Base-by-base conservation (phyloP, 2,888 invertebrate species). In the Cosmorhoe ocellata region DNA sequence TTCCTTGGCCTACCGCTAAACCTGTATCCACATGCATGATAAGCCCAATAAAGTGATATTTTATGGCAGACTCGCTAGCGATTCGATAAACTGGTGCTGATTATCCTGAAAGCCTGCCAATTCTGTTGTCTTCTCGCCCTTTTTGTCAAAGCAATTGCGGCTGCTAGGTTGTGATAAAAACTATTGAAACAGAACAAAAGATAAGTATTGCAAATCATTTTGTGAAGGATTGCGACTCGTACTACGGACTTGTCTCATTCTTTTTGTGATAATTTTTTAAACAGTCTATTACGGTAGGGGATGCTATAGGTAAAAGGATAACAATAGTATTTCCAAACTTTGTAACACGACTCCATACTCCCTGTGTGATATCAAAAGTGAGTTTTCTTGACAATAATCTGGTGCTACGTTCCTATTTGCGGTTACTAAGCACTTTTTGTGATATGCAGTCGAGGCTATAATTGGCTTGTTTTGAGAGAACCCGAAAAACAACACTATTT, bases 381-480 rank as follows among this genome's bases (percentile, higher is more conserved):
- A 18, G 18, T 18, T 2, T 18, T 18, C 4, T 18, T 18, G 2
- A 18, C 4, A 18, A 18, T 18, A 18, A 18, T 3, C 10, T 32
- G 9, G 32, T 13, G 26, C 13, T 28, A 7, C 10, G 18, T 26
- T 37, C 38, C n/a, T n/a, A n/a, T n/a, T n/a, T 31, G 44, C 28
- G 27, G 44, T 34, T 36, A n/a, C 28, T 13, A 8, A 37, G 30
- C 58, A 67, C 71, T 79, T 79, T 77, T 67, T 65, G 59, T 57
- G 55, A 59, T 57, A 45, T 33, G 52, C 66, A 64, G 66, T 61
- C 49, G 41, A 31, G 10, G 18, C 33, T 24, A 42, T 53, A 59
- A 59, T 59, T 65, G 59, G 57, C 33, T 39, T 10, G 24, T 47
- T 24, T 34, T 10, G 10, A n/a, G 12, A 12, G 14, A 37, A 37